These are phyloP conservation scores for Choloepus hoffmanni DNA, from an alignment of 2,113 vertebrate species.

Conservation along the genomic window DNA sequence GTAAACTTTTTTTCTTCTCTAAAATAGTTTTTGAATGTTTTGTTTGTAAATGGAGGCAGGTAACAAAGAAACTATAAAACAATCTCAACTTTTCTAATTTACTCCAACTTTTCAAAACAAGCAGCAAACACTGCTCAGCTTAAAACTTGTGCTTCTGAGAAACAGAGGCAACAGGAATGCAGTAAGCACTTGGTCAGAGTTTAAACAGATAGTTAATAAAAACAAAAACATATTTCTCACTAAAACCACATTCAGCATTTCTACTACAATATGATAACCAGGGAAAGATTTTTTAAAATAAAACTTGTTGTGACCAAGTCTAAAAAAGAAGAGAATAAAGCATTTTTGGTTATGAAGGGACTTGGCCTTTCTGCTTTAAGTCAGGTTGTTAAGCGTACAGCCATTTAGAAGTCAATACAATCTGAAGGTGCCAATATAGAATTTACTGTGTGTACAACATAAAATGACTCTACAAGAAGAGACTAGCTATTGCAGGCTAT, in stretches of 20 bases:
- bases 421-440: conserved; percentile 90
- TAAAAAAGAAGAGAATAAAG: conserved; percentile 75
- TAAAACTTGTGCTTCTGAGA: not conserved
- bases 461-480: conserved; percentile 91
- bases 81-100: conserved; percentile 62
- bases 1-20: conserved; percentile 69
- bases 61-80: conserved; percentile 78
- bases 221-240: not conserved
- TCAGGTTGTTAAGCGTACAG: conserved; percentile 72
- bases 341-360: conserved; percentile 75
- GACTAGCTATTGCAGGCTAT: conserved; percentile 89
- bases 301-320: conserved; percentile 61
- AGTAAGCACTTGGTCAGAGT: not conserved
- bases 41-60: conserved; percentile 75
- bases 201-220: not conserved
- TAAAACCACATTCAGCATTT: conserved; percentile 37
- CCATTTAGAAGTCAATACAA: conserved; percentile 91
- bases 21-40: conserved; percentile 66
- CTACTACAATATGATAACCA: conserved; percentile 33
- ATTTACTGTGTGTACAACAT: conserved; percentile 89
- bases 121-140: not conserved
- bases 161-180: not conserved
- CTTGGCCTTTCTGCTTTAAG: conserved; percentile 75
- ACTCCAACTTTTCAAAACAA: conserved; percentile 60
- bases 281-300: conserved; percentile 51